Evolutionary conservation across 2,888 invertebrate species (phyloP).

Genomic region (Achlya flavicornis): DNA sequence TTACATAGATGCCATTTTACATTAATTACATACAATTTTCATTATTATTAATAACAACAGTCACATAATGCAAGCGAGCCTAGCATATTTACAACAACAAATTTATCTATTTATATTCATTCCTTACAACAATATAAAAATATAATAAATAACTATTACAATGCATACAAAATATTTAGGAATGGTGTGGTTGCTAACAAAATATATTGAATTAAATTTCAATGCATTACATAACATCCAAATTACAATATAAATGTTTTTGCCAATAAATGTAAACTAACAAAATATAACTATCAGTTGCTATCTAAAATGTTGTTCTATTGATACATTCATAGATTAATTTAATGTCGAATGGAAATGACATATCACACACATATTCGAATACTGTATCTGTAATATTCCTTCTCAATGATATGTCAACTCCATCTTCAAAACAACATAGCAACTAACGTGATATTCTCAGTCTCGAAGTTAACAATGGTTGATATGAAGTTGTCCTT

Average conservation of each 20-base stretch:
- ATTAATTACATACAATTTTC: conserved; percentile 53
- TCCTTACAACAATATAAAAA: conserved; percentile 52
- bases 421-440: conserved; percentile 46
- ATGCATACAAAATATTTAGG: conserved; percentile 42
- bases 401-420: conserved; percentile 39
- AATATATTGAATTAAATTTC: conserved; percentile 27
- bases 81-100: conserved; percentile 77
- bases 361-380: conserved; percentile 16
- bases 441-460: conserved; percentile 96
- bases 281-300: conserved; percentile 42
- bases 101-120: conserved; percentile 53
- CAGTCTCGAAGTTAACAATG: conserved; percentile 97
- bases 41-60: conserved; percentile 76
- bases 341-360: conserved; percentile 4
- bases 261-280: conserved; percentile 75
- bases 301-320: conserved; percentile 60
- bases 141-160: conserved; percentile 40
- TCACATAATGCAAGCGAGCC: conserved; percentile 82
- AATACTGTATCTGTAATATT: not conserved
- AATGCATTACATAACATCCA: conserved; percentile 42
- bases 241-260: conserved; percentile 67
- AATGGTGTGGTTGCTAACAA: conserved; percentile 36
- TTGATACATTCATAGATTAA: conserved; percentile 33
- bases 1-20: conserved; percentile 70
- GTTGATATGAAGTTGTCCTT: conserved; percentile 97